Evolutionary conservation across 1,140 invertebrate species (phyloP).

Genomic region (Tetragnatha versicolor): DNA sequence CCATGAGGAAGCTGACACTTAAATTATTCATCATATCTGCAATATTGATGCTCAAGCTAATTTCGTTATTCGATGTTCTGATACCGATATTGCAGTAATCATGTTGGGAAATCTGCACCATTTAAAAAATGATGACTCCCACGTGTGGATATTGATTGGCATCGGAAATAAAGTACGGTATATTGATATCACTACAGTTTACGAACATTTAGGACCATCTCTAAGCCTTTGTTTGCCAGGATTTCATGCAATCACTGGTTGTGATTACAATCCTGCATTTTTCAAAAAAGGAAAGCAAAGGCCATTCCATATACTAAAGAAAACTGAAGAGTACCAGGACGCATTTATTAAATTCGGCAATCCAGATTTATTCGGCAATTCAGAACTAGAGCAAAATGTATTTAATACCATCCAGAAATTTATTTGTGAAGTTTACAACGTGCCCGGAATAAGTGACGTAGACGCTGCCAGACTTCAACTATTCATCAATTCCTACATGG

Average conservation of each 20-base stretch:
- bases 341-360: background rate
- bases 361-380: background rate
- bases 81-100: too few species aligned
- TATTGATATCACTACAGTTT: too few species aligned
- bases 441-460: background rate
- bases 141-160: too few species aligned
- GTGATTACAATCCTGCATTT: conserved; percentile 7
- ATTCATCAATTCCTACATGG: background rate
- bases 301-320: background rate
- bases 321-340: background rate
- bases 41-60: background rate
- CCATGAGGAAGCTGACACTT: conserved; percentile 21
- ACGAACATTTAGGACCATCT: too few species aligned
- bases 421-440: conserved; percentile 8
- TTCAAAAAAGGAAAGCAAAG: background rate
- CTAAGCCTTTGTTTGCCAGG: too few species aligned
- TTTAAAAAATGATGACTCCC: too few species aligned
- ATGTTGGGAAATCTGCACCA: too few species aligned
- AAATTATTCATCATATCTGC: conserved; percentile 19
- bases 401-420: background rate
- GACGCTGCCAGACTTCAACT: background rate
- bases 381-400: background rate
- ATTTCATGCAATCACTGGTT: background rate
- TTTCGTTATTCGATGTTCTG: too few species aligned
- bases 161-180: too few species aligned